Conservation (phyloP, 2,113 vertebrate genomes). For the Calyptommatus sinebrachiatus region DNA sequence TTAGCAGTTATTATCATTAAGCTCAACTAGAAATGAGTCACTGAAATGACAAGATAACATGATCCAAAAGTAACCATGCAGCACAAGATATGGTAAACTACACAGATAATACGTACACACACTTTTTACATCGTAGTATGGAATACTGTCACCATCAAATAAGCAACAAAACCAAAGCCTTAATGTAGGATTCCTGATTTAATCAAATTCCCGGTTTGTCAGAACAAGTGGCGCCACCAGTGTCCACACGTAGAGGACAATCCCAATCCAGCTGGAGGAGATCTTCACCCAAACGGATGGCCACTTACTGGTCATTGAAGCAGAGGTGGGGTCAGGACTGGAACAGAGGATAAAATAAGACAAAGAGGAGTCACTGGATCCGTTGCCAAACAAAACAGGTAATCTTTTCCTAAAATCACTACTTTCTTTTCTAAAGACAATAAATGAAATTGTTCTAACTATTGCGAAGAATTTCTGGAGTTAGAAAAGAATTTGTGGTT, state of each 20-base stretch:
- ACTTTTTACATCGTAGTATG: constrained; percentile 56
- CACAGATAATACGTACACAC: constrained; percentile 34
- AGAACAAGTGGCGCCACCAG: constrained; percentile 94
- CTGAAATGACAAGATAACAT: constrained; percentile 53
- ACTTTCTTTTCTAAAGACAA: not conserved
- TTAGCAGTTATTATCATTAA: constrained; percentile 31
- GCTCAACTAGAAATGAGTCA: constrained; percentile 56
- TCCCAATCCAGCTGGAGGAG: constrained; percentile 95
- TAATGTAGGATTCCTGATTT: constrained; percentile 33
- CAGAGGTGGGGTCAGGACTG: constrained; percentile 83
- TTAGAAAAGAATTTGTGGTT: not conserved
- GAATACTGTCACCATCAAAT: constrained; percentile 62
- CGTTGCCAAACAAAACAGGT: not conserved
- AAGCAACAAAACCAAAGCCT: constrained; percentile 10
- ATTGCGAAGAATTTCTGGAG: not conserved
- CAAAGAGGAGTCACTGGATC: not conserved
- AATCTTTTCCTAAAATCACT: not conserved
- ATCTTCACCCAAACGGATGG: constrained; percentile 98
- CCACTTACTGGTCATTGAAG: constrained; percentile 94
- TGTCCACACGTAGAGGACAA: constrained; percentile 94
- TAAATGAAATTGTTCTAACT: not conserved
- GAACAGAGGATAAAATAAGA: not conserved
- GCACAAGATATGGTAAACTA: constrained; percentile 53
- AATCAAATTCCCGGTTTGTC: constrained; percentile 96
- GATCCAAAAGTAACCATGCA: constrained; percentile 68